A percentile compares a stretch with the other conserved stretches of the same genome.
phyloP scores from a whole-genome alignment of 2,113 vertebrate genomes.

The Eublepharis macularius region DNA sequence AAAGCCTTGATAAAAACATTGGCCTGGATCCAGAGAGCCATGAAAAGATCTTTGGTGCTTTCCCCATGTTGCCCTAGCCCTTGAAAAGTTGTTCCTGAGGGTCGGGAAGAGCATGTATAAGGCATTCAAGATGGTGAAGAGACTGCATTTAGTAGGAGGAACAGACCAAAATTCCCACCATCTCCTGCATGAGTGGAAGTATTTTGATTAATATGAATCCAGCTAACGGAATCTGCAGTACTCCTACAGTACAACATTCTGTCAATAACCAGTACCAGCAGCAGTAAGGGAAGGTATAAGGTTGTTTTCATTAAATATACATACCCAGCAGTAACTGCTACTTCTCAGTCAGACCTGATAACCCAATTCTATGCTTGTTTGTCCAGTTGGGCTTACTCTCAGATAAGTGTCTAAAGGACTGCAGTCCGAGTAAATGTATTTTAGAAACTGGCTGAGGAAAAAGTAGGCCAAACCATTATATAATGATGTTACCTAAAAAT shows the following conservation, averaged over 20 bases:
- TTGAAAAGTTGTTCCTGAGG: too few species aligned
- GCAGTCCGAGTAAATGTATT: neutral
- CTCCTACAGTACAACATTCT: neutral
- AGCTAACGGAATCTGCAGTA: neutral
- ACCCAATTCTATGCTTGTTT: neutral
- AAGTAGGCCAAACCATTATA: neutral
- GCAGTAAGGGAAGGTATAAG: neutral
- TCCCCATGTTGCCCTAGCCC: too few species aligned
- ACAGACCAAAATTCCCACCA: too few species aligned
- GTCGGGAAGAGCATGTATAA: too few species aligned
- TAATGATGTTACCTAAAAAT: neutral
- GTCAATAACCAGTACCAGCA: neutral
- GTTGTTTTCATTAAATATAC: neutral
- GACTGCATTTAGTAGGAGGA: too few species aligned
- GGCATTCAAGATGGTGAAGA: too few species aligned
- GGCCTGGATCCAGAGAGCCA: too few species aligned
- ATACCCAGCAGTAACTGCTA: neutral
- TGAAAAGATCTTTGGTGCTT: too few species aligned
- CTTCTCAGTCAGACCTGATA: neutral
- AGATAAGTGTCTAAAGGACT: neutral
- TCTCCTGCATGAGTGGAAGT: too few species aligned
- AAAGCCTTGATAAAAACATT: neutral
- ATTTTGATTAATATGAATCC: too few species aligned
- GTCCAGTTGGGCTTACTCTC: neutral
- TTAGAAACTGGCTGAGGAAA: neutral